A percentile compares a stretch with the other conserved stretches of the same genome.
Conservation (phyloP, 2,113 vertebrate genomes). For the Corydoras maculifer region DNA sequence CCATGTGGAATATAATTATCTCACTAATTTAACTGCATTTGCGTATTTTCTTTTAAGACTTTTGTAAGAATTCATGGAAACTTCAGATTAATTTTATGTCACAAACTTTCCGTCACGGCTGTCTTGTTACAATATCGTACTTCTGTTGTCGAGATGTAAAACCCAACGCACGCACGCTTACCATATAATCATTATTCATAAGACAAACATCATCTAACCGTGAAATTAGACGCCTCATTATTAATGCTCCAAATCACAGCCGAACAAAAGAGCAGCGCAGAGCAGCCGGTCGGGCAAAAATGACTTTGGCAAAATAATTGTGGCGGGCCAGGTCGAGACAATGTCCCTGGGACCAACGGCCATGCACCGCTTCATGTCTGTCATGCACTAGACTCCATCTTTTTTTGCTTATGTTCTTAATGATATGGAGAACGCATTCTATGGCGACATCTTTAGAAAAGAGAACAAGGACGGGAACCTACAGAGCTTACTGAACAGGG, state of each 20-base stretch:
- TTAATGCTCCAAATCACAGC: slow-evolving; percentile 1
- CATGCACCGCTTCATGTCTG: background rate
- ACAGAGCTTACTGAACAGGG: no score
- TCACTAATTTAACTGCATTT: no score
- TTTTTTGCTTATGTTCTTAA: background rate
- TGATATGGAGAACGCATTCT: no score
- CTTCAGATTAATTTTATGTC: no score
- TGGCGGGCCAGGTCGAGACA: background rate
- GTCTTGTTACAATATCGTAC: background rate
- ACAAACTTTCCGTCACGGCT: no score
- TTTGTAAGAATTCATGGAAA: no score
- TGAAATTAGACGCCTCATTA: slow-evolving; percentile 29
- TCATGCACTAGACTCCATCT: background rate
- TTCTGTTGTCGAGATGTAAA: slow-evolving; percentile 14
- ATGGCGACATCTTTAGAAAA: no score
- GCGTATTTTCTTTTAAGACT: no score
- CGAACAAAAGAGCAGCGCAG: background rate
- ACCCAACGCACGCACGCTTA: background rate
- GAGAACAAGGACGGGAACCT: no score
- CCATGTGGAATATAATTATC: no score
- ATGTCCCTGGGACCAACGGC: background rate
- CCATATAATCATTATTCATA: slow-evolving; percentile 9
- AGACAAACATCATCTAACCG: slow-evolving; percentile 27
- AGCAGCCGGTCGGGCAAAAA: background rate
- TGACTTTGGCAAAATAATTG: slow-evolving; percentile 10